Percentiles rank a stretch among this genome's conserved stretches.
These are phyloP conservation scores for Lysandra bellargus DNA, from an alignment of 2,888 invertebrate genomes.

Conservation along the genomic window DNA sequence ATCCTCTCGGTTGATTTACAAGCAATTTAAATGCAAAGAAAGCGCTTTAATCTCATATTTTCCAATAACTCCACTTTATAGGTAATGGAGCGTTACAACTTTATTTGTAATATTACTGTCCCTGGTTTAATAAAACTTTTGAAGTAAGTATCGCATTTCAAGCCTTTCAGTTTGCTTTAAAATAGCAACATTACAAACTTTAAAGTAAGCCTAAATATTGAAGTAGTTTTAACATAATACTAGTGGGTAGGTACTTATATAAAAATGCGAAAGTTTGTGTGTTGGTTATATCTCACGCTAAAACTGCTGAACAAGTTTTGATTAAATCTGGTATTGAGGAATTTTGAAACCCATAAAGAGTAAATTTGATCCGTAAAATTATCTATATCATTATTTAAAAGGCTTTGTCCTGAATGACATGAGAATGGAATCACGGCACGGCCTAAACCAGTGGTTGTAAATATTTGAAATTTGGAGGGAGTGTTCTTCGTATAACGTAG, in stretches of 20 bases:
- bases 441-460: too few species aligned
- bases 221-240: too few species aligned
- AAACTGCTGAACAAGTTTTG: background rate
- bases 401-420: too few species aligned
- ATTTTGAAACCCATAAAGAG: too few species aligned
- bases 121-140: background rate
- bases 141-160: background rate
- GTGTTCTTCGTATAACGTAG: too few species aligned
- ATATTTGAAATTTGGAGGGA: too few species aligned
- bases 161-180: background rate
- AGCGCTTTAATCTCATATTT: constrained; percentile 54
- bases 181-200: background rate
- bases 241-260: too few species aligned
- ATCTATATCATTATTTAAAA: too few species aligned
- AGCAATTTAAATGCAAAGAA: constrained; percentile 68
- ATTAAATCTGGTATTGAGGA: background rate
- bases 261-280: too few species aligned
- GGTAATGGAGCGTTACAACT: constrained; percentile 45
- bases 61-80: constrained; percentile 55
- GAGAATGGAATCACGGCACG: too few species aligned
- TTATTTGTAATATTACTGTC: constrained; percentile 15
- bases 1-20: constrained; percentile 46
- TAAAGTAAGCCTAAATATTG: background rate
- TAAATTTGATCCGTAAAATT: too few species aligned
- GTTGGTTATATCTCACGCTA: too few species aligned